Conservation (phyloP, 53 echinoderm and acorn worm genomes). For the Mesocentrotus franciscanus region DNA sequence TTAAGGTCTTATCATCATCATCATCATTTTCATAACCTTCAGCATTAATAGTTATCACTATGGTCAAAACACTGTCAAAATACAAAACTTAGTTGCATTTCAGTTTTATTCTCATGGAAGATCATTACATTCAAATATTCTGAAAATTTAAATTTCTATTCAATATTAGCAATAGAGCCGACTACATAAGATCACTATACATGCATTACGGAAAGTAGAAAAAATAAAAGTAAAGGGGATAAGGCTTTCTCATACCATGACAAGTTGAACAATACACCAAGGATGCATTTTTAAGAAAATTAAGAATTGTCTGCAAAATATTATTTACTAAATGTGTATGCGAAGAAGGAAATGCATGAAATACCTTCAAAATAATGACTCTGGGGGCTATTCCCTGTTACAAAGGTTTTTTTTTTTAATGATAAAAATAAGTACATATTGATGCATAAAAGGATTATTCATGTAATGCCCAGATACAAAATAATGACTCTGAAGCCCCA, state of each 20-base stretch:
- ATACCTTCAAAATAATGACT: too few relatives aligned
- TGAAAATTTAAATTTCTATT: neutral
- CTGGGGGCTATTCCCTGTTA: neutral
- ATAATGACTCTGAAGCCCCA: too few relatives aligned
- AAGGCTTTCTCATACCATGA: neutral
- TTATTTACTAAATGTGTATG: neutral
- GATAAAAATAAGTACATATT: too few relatives aligned
- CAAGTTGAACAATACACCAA: neutral
- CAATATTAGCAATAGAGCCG: neutral
- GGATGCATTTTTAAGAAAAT: neutral
- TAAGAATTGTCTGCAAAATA: too few relatives aligned
- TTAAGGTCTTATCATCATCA: too few relatives aligned
- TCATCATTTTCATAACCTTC: too few relatives aligned
- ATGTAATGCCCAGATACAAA: too few relatives aligned
- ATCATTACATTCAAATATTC: slow-evolving; percentile 46
- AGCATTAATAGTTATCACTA: too few relatives aligned
- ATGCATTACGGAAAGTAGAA: neutral
- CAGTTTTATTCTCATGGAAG: slow-evolving; percentile 29
- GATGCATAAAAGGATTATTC: too few relatives aligned
- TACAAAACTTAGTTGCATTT: neutral
- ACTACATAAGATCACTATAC: neutral
- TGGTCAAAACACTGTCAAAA: neutral
- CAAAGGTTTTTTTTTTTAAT: too few relatives aligned
- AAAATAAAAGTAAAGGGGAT: neutral
- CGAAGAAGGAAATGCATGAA: neutral